phyloP scores from a whole-genome alignment of 2,797 vertebrate genomes.

The Crocidura indochinensis region DNA sequence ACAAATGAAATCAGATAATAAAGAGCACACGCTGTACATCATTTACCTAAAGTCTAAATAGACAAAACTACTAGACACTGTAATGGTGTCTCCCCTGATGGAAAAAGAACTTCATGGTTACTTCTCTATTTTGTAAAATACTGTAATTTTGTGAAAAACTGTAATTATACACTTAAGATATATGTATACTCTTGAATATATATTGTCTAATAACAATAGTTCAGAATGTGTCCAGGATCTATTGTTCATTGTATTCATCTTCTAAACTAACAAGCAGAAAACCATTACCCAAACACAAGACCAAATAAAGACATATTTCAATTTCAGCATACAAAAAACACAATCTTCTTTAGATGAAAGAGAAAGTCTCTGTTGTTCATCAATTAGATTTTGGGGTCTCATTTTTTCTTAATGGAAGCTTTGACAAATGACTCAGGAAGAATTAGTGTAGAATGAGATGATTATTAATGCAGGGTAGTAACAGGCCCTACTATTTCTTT shows the following conservation, averaged over 20 bases:
- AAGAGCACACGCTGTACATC: neutral
- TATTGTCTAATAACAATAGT: slow-evolving; percentile 14
- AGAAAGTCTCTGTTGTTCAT: slow-evolving; percentile 69
- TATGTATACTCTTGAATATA: neutral
- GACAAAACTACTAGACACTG: neutral
- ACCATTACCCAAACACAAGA: neutral
- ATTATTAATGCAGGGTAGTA: slow-evolving; percentile 50
- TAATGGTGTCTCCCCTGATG: neutral
- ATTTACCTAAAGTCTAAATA: slow-evolving; percentile 23
- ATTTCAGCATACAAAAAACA: slow-evolving; percentile 71
- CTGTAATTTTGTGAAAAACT: neutral
- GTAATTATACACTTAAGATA: slow-evolving; percentile 1
- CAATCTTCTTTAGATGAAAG: slow-evolving; percentile 57
- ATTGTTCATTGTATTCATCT: slow-evolving; percentile 62
- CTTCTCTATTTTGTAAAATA: too few species aligned
- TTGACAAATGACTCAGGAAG: slow-evolving; percentile 70
- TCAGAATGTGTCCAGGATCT: slow-evolving; percentile 53
- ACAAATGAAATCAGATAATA: neutral
- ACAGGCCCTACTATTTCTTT: neutral
- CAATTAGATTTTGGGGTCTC: slow-evolving; percentile 22
- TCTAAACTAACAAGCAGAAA: slow-evolving; percentile 53
- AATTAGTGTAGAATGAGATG: slow-evolving; percentile 43
- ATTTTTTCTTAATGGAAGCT: slow-evolving; percentile 71
- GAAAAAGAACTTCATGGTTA: neutral
- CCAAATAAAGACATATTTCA: slow-evolving; percentile 67